These are phyloP conservation scores for Patella ulyssiponensis DNA, from an alignment of 2,888 invertebrate genomes.

Conservation along the genomic window DNA sequence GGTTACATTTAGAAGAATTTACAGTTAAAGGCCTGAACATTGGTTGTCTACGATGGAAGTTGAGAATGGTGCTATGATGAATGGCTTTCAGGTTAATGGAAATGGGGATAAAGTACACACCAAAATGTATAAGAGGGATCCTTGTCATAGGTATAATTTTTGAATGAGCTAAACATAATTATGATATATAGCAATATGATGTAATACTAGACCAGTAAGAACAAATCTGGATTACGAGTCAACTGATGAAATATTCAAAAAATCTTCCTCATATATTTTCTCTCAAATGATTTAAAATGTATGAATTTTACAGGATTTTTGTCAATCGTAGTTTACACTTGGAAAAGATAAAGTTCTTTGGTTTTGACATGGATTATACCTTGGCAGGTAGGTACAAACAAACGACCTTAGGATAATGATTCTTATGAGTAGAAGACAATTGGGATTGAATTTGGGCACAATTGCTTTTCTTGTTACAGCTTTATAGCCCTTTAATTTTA, in stretches of 20 bases:
- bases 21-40: no score
- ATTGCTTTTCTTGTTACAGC: neutral
- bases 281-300: constrained; percentile 1
- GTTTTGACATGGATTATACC: constrained; percentile 99
- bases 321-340: constrained; percentile 96
- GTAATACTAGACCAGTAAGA: no score
- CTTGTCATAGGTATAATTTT: neutral
- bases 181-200: no score
- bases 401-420: neutral
- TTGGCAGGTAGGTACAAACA: constrained; percentile 83
- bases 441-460: neutral
- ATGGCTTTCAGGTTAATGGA: neutral
- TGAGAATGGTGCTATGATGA: neutral
- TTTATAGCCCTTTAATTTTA: neutral
- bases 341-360: constrained; percentile 99
- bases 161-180: no score
- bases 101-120: neutral
- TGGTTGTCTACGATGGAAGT: no score
- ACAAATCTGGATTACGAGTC: no score
- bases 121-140: neutral
- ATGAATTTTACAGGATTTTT: constrained; percentile 77
- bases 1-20: no score
- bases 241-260: neutral
- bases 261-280: constrained; percentile 12
- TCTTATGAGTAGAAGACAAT: no score